Conservation (phyloP, 2,888 invertebrate species). For the Altica lythri region DNA sequence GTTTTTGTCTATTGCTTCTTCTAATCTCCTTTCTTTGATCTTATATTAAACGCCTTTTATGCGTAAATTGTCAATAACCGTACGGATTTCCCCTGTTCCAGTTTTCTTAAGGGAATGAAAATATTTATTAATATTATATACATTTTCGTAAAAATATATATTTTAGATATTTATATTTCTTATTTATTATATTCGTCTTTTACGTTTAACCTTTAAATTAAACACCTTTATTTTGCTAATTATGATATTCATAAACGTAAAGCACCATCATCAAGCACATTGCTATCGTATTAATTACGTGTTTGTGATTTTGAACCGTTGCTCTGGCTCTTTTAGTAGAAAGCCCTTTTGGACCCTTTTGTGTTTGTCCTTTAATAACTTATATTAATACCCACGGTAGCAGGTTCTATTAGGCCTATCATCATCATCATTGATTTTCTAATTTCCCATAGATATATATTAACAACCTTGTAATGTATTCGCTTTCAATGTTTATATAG, state of each 20-base stretch:
- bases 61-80: no score
- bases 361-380: slow-evolving; percentile 25
- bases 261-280: slow-evolving; percentile 13
- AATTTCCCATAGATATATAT: slow-evolving; percentile 23
- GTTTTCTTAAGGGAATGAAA: no score
- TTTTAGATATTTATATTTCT: no score
- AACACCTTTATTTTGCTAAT: slow-evolving; percentile 11
- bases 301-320: slow-evolving; percentile 22
- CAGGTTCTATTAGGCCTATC: slow-evolving; percentile 23
- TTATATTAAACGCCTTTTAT: no score
- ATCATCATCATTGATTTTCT: slow-evolving; percentile 25
- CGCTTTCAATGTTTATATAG: slow-evolving; percentile 17
- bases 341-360: slow-evolving; percentile 15
- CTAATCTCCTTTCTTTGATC: no score
- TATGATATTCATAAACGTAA: slow-evolving; percentile 7
- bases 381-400: slow-evolving; percentile 20
- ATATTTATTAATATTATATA: no score
- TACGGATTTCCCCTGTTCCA: no score
- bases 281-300: slow-evolving; percentile 17
- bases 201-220: neutral
- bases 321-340: slow-evolving; percentile 14
- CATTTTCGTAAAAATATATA: no score
- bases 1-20: no score
- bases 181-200: slow-evolving; percentile 1
- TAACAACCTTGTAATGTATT: slow-evolving; percentile 24